phyloP scores from a whole-genome alignment of 2,113 vertebrate species.

The Channa argus region DNA sequence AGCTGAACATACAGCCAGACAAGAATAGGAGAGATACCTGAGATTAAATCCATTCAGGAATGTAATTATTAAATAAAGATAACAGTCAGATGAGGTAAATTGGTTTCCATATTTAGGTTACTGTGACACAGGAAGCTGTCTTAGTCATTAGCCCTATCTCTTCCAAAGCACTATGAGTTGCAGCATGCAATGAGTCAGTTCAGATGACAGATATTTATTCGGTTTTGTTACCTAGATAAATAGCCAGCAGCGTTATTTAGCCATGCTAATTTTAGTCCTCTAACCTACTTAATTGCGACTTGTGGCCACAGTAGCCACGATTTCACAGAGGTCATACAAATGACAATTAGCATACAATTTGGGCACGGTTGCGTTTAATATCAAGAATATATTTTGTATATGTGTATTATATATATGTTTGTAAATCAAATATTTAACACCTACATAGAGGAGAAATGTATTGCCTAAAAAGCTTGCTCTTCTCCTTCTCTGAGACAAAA shows the following conservation, averaged over 20 bases:
- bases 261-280: too few relatives aligned
- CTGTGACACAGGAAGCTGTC: slow-evolving; percentile 46
- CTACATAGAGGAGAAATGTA: too few relatives aligned
- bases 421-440: too few relatives aligned
- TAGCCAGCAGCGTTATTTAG: not conserved
- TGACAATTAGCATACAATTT: not conserved
- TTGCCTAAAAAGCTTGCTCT: too few relatives aligned
- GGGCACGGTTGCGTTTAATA: not conserved
- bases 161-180: slow-evolving; percentile 30
- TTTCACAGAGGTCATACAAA: not conserved
- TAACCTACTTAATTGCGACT: too few relatives aligned
- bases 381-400: too few relatives aligned
- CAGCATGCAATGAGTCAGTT: slow-evolving; percentile 41
- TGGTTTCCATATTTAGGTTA: slow-evolving; percentile 56
- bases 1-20: slow-evolving; percentile 14
- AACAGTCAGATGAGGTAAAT: slow-evolving; percentile 38
- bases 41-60: slow-evolving; percentile 39
- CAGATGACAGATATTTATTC: slow-evolving; percentile 20
- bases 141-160: slow-evolving; percentile 48
- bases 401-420: too few relatives aligned
- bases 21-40: slow-evolving; percentile 26
- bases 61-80: slow-evolving; percentile 50
- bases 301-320: not conserved
- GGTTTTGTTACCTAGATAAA: slow-evolving; percentile 13
- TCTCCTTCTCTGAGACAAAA: too few relatives aligned